These are phyloP conservation scores for Apostichopus californicus DNA, from an alignment of 35 echinoderm and acorn worm genomes.

Conservation along the genomic window DNA sequence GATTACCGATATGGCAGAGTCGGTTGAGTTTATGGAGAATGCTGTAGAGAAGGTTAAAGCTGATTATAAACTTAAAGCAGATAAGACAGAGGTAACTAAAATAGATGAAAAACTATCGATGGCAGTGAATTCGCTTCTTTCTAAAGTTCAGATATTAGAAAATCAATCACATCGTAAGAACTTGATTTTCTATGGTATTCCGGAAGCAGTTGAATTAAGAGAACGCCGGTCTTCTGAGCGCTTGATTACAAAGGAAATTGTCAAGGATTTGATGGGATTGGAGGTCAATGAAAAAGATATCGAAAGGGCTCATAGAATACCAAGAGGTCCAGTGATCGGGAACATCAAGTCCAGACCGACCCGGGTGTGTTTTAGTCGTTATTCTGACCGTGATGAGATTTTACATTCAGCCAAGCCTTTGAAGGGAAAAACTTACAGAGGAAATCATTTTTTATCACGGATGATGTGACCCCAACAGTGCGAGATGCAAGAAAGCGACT, in stretches of 20 bases:
- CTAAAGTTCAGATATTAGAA: constrained; percentile 11
- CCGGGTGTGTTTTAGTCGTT: background rate
- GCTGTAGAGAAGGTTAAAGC: background rate
- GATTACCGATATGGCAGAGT: constrained; percentile 13
- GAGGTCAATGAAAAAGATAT: background rate
- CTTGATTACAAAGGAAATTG: background rate
- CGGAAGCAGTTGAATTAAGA: background rate
- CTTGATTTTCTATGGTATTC: constrained; percentile 14
- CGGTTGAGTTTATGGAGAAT: too few relatives aligned
- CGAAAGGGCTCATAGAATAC: background rate
- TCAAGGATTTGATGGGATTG: background rate
- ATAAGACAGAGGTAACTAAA: background rate
- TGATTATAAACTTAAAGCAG: background rate
- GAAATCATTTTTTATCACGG: background rate
- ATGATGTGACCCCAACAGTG: background rate
- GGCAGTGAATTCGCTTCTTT: background rate
- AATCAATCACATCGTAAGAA: constrained; percentile 19
- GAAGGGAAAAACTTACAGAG: background rate
- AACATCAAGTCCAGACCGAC: background rate
- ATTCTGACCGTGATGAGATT: too few relatives aligned
- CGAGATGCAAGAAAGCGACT: background rate
- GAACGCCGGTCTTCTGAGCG: constrained; percentile 1
- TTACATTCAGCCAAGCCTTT: background rate
- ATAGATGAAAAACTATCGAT: background rate
- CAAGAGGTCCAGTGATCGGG: background rate